Conservation (phyloP, 2,797 vertebrate genomes). For the Poecilia gillii region DNA sequence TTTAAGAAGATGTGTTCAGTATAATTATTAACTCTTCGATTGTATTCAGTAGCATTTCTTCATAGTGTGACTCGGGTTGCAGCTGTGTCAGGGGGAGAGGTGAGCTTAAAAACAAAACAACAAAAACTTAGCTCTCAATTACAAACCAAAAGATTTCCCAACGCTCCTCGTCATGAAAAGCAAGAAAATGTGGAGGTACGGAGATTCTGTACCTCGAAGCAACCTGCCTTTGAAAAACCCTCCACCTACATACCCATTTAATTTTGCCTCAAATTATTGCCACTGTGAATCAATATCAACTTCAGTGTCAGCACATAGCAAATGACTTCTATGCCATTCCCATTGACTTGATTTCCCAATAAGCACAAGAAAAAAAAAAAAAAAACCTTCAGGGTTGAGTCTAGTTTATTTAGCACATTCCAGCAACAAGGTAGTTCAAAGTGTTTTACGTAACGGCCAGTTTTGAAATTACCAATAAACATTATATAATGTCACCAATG, state of each 20-base stretch:
- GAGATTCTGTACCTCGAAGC: neutral
- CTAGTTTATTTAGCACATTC: no score
- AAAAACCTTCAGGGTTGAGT: neutral
- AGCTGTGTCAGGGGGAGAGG: neutral
- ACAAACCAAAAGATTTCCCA: neutral
- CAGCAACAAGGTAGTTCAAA: no score
- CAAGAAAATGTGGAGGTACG: neutral
- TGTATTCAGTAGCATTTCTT: neutral
- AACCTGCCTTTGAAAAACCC: neutral
- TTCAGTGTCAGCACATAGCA: neutral
- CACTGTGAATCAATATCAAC: neutral
- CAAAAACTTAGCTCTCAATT: neutral
- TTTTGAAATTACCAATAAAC: no score
- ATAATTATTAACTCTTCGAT: conserved; percentile 29
- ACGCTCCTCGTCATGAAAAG: neutral
- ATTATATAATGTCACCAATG: neutral
- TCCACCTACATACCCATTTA: neutral
- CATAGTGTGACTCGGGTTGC: neutral
- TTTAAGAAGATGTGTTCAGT: conserved; percentile 34
- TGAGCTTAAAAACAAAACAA: neutral
- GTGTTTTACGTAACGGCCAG: no score
- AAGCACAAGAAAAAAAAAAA: neutral
- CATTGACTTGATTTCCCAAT: neutral
- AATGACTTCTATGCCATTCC: neutral
- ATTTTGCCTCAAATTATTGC: neutral